phyloP scores from a whole-genome alignment of 2,113 vertebrate species.

The Rhea americana region DNA sequence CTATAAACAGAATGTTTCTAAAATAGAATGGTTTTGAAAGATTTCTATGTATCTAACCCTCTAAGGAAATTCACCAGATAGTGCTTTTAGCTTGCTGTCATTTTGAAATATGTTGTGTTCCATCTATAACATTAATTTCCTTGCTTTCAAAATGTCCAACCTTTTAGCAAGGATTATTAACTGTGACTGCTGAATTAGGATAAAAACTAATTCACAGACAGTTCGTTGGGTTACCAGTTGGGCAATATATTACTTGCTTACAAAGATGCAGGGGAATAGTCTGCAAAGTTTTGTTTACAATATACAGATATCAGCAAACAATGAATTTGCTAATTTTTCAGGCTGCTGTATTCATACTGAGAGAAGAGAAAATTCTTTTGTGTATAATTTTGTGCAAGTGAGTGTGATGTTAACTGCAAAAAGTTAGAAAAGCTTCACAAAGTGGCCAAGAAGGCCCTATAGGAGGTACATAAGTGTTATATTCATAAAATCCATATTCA shows the following conservation, averaged over 20 bases:
- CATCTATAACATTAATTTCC: not conserved
- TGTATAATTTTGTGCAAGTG: not conserved
- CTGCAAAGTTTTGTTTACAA: not conserved
- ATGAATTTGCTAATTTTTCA: not conserved
- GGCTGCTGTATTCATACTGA: not conserved
- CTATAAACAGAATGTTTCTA: not conserved
- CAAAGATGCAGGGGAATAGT: not conserved
- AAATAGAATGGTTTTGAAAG: not conserved
- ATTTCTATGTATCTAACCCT: not conserved
- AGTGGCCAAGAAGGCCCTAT: not conserved
- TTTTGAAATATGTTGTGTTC: not conserved
- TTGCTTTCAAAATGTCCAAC: not conserved
- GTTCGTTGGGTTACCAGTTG: not conserved
- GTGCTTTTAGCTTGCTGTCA: not conserved
- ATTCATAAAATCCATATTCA: not conserved
- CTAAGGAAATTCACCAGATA: not conserved
- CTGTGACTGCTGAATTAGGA: not conserved
- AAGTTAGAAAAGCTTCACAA: not conserved
- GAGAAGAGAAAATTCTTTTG: not conserved
- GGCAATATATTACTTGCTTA: not conserved
- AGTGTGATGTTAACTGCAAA: not conserved
- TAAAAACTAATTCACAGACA: not conserved
- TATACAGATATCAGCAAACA: not conserved
- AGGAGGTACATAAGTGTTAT: not conserved
- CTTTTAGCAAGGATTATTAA: not conserved